Conservation (phyloP, 2,797 vertebrate species). For the Gymnoscopelus microlampas region DNA sequence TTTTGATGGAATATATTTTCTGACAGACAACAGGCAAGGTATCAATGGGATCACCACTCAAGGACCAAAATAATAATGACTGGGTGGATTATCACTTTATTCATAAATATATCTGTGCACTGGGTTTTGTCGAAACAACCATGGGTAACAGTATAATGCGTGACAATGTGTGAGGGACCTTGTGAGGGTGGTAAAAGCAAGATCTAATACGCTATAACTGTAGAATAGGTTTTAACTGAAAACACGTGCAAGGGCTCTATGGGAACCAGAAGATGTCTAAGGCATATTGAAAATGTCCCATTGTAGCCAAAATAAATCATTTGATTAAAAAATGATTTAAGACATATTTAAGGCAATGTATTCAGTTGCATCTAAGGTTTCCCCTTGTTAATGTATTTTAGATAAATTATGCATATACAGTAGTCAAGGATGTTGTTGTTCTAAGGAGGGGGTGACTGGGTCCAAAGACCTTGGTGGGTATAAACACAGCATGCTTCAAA, state of each 20-base stretch:
- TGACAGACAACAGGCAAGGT: slow-evolving; percentile 32
- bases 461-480: too few species aligned
- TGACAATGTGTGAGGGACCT: slow-evolving; percentile 23
- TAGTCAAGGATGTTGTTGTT: too few species aligned
- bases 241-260: slow-evolving; percentile 10
- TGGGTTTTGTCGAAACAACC: not conserved
- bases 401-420: too few species aligned
- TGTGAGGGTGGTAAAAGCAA: slow-evolving; percentile 1
- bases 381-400: too few species aligned
- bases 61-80: slow-evolving; percentile 9
- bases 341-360: too few species aligned
- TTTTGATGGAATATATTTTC: slow-evolving; percentile 45
- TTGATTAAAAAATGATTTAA: too few species aligned
- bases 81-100: slow-evolving; percentile 8
- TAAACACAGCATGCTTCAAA: too few species aligned
- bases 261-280: slow-evolving; percentile 19
- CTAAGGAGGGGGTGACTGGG: too few species aligned
- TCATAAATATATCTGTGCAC: slow-evolving; percentile 15
- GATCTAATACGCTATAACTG: not conserved
- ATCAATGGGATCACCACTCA: slow-evolving; percentile 7
- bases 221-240: slow-evolving; percentile 25
- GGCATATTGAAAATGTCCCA: slow-evolving; percentile 26
- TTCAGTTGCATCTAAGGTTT: too few species aligned
- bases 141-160: slow-evolving; percentile 18
- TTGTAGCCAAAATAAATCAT: not conserved